A percentile compares a stretch with the other conserved stretches of the same genome.
Evolutionary conservation across 2,888 invertebrate genomes (phyloP).

Genomic region (Homarus gammarus): DNA sequence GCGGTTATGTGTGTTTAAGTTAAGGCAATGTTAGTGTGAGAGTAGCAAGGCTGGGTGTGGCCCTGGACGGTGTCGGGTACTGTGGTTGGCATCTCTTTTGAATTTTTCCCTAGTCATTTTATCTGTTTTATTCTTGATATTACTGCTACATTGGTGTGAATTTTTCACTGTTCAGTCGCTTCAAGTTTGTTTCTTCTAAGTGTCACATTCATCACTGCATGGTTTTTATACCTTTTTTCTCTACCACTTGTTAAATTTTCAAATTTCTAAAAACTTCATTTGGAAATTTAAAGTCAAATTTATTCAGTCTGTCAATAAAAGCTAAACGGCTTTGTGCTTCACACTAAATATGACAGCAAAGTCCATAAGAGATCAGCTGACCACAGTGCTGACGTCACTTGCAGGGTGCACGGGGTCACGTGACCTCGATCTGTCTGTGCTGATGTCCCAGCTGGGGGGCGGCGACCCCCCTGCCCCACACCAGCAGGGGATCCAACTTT

Average conservation of each 20-base stretch:
- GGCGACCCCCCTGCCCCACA: slow-evolving; percentile 52
- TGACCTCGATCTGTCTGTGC: slow-evolving; percentile 71
- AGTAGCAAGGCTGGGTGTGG: neutral
- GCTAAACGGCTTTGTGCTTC: slow-evolving; percentile 62
- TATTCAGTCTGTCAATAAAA: slow-evolving; percentile 44
- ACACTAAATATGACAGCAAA: slow-evolving; percentile 71
- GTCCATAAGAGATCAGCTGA: slow-evolving; percentile 72
- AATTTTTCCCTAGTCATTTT: slow-evolving; percentile 61
- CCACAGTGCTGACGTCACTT: slow-evolving; percentile 73
- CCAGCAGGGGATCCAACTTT: slow-evolving; percentile 57
- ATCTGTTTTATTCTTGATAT: slow-evolving; percentile 56
- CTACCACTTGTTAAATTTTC: slow-evolving; percentile 39
- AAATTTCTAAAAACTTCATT: slow-evolving; percentile 26
- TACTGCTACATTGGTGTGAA: slow-evolving; percentile 71
- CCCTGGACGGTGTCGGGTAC: slow-evolving; percentile 50
- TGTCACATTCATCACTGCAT: slow-evolving; percentile 70
- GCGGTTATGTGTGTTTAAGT: too few relatives aligned
- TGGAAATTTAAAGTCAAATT: slow-evolving; percentile 35
- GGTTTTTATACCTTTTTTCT: slow-evolving; percentile 61
- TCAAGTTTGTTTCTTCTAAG: slow-evolving; percentile 68
- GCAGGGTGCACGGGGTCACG: slow-evolving; percentile 72
- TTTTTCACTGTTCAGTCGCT: slow-evolving; percentile 69
- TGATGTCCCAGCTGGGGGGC: slow-evolving; percentile 65
- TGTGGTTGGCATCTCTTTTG: slow-evolving; percentile 69
- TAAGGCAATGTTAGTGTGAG: too few relatives aligned